Evolutionary conservation across 2,797 vertebrate species (phyloP).

Genomic region (Margarornis squamiger): DNA sequence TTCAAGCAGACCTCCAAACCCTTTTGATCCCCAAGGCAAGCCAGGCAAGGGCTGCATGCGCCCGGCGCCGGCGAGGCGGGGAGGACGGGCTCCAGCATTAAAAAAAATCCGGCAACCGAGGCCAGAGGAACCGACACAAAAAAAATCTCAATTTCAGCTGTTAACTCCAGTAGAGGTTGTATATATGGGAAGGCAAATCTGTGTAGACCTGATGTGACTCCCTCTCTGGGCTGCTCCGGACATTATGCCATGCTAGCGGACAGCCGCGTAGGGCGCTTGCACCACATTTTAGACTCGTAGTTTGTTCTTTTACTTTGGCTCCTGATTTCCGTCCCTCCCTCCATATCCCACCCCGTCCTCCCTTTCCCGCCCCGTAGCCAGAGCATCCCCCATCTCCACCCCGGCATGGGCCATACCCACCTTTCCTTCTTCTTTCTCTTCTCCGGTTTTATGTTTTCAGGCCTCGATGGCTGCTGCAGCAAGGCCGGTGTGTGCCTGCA

Average conservation of each 20-base stretch:
- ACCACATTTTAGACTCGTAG: slow-evolving; percentile 73
- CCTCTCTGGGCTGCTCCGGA: slow-evolving; percentile 74
- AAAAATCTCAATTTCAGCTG: slow-evolving; percentile 73
- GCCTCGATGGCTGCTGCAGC: slow-evolving; percentile 48
- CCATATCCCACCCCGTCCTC: slow-evolving; percentile 40
- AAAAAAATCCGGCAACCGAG: slow-evolving; percentile 60
- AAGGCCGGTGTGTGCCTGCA: neutral
- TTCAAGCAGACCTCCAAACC: slow-evolving; percentile 86
- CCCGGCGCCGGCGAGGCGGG: slow-evolving; percentile 68
- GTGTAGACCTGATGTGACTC: slow-evolving; percentile 76
- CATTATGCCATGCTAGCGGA: slow-evolving; percentile 72
- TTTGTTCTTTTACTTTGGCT: slow-evolving; percentile 70
- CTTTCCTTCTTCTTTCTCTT: slow-evolving; percentile 64
- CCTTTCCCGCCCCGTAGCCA: slow-evolving; percentile 54
- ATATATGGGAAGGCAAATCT: slow-evolving; percentile 76
- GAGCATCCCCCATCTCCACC: slow-evolving; percentile 38
- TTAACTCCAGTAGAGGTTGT: slow-evolving; percentile 75
- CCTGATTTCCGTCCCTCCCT: slow-evolving; percentile 60
- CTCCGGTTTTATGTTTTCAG: slow-evolving; percentile 60
- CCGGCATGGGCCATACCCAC: slow-evolving; percentile 50
- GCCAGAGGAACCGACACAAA: slow-evolving; percentile 71
- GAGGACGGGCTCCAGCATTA: slow-evolving; percentile 70
- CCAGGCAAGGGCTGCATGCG: slow-evolving; percentile 76
- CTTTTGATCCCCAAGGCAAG: slow-evolving; percentile 80
- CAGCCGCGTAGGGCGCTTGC: slow-evolving; percentile 70